Evolutionary conservation across 2,113 vertebrate genomes (phyloP), one percentile per base, ranked within the genome.

Genomic region (Nibea coibor): DNA sequence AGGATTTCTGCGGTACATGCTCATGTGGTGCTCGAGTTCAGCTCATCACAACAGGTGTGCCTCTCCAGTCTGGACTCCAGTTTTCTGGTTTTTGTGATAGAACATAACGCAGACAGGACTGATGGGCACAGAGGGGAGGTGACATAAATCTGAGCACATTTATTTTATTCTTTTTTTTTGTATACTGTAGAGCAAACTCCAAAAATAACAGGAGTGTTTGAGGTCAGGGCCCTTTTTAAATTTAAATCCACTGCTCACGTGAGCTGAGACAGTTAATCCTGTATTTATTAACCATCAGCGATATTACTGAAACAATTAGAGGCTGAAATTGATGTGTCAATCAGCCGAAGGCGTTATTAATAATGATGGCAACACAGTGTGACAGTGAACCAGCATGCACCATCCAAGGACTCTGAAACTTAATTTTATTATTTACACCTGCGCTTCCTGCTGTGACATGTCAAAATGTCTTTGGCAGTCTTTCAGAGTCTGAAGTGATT

Each of bases 41-140:
- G 53, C 61, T 81, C 66, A 61, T 84, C 72, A 56, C 72, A 76
- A 83, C 78, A 85, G 82, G 81, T 84, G 64, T 69, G 53, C 45
- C 78, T 63, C 80, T 42, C 78, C 56, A 42, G 70, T 77, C 67
- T 63, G 75, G 74, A 75, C 24, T 61, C 72, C 48, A 42, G 51
- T 71, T 53, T 56, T 70, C 45, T 45, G 50, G 66, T 59, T 65
- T 24, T 39, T 31, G 64, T 24, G 22, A 67, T 39, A 53, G 73
- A 85, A 28, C 53, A 42, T 75, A 31, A 64, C 24, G 65, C 43
- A 42, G 54, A 65, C 61, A 22, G 69, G 62, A 69, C 59, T 67
- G 73, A 59, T 57, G 20, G 62, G 50, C 26, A 51, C 31, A 53
- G 56, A 31, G 54, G 42, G 54, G 45, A 50, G 54, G 57, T 24